These are phyloP conservation scores for Anorthoa munda DNA, from an alignment of 2,888 invertebrate species.

Conservation along the genomic window DNA sequence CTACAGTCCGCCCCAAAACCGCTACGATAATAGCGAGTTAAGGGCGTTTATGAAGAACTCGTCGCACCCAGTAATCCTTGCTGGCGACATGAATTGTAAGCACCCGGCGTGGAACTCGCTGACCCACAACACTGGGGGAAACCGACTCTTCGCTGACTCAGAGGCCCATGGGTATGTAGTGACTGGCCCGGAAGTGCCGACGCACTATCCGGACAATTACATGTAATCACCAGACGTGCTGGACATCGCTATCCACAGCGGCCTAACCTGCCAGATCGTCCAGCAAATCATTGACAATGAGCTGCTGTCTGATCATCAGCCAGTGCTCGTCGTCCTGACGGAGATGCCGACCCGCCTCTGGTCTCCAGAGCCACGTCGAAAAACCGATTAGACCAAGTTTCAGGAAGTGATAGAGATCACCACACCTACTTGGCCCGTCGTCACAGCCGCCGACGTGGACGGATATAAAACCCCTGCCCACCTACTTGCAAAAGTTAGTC, in stretches of 20 bases:
- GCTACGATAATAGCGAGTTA: not conserved
- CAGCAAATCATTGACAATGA: no score
- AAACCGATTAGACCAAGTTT: no score
- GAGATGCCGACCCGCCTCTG: no score
- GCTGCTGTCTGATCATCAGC: no score
- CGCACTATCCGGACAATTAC: not conserved
- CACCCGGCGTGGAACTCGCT: slow-evolving; percentile 26
- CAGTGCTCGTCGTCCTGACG: no score
- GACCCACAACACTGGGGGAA: not conserved
- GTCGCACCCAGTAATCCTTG: not conserved
- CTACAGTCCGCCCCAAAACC: not conserved
- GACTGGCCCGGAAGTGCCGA: not conserved
- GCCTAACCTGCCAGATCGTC: no score
- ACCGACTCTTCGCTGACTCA: slow-evolving; percentile 7
- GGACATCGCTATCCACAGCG: slow-evolving; percentile 10
- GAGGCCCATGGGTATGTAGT: slow-evolving; percentile 6
- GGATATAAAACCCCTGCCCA: not conserved
- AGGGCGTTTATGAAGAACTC: not conserved
- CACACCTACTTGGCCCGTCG: no score
- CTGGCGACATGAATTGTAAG: not conserved
- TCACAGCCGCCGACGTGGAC: no score
- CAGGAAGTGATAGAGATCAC: no score
- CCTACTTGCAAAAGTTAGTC: not conserved
- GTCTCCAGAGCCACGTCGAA: no score
- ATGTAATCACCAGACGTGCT: not conserved